Base-by-base conservation (phyloP, 1,140 invertebrate genomes). In the Littorina saxatilis region DNA sequence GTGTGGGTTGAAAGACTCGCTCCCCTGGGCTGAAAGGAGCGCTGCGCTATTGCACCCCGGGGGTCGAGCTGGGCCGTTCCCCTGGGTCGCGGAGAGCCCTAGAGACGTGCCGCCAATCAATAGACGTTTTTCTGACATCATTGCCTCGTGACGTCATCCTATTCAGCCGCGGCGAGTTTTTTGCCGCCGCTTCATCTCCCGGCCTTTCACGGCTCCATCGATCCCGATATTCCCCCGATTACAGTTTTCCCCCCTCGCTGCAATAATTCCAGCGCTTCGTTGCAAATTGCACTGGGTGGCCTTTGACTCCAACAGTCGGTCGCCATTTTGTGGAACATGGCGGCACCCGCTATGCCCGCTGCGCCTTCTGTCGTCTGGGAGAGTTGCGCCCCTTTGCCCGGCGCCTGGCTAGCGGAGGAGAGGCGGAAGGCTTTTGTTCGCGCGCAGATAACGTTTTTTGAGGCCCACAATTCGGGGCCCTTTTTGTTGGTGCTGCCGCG, bases 261-360 rank as follows among this genome's bases (percentile, higher is more conserved):
- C 58, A 78, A 78, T 78, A 78, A 78, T 78, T 61, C 76, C 76
- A 63, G 76, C 55, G 76, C 76, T 66, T 78, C 76, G 52, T 43
- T 78, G 76, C 76, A 78, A 78, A 78, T 78, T 78, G 76, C 76
- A 78, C 76, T 66, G 76, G 37, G 17, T 78, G 76, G 43, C 76
- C 76, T 78, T 78, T 78, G 76, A 78, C 76, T 78, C 76, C 37
- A 4, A 13, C 20, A 43, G 76, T 63, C 55, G 55, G 76, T 43
- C 55, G 55, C 76, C 76, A 78, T 63, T 63, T 78, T 58, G n/a
- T 61, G 52, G 66, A 78, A 58, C 76, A 63, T 66, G 76, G 76
- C 27, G 17, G 66, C 66, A 27, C 37, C 15, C 70, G 29, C 37
- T 7, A 9, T 17, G 50, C 23, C 70, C 7, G 35, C 55, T n/a